phyloP scores from a whole-genome alignment of 2,113 vertebrate species.

The Caracal caracal region DNA sequence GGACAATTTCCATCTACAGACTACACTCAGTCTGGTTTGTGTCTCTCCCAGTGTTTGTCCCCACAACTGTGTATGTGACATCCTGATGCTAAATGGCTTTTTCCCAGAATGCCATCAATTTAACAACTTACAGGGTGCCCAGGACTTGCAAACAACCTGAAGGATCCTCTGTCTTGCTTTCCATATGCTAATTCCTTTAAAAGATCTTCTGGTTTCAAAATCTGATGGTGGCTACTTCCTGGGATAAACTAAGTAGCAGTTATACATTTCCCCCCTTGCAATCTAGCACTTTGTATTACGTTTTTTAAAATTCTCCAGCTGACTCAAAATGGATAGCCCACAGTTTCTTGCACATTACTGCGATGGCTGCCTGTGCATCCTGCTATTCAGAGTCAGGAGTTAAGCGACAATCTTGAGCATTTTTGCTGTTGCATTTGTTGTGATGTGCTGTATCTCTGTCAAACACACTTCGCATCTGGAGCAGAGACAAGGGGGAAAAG shows the following conservation, averaged over 20 bases:
- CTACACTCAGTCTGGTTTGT: neutral
- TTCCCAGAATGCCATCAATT: neutral
- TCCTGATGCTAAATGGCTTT: neutral
- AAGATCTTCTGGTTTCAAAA: neutral
- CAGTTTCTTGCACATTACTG: neutral
- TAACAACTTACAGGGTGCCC: neutral
- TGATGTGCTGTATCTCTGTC: neutral
- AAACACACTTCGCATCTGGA: neutral
- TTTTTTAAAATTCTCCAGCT: neutral
- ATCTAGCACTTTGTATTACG: neutral
- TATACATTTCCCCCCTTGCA: neutral
- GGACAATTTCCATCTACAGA: neutral
- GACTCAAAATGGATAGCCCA: neutral
- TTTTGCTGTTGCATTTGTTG: neutral
- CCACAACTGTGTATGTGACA: no score
- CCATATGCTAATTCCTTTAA: neutral
- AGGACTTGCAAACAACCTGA: neutral
- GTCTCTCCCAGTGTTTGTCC: neutral
- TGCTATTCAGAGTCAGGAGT: neutral
- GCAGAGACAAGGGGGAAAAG: neutral
- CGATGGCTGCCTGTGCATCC: neutral
- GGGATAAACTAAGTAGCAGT: neutral
- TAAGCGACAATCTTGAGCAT: neutral
- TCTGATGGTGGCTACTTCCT: neutral
- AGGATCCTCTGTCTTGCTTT: neutral